Percentiles rank a stretch among this genome's conserved stretches.
phyloP scores from a whole-genome alignment of 2,113 vertebrate species.

The Nibea albiflora region DNA sequence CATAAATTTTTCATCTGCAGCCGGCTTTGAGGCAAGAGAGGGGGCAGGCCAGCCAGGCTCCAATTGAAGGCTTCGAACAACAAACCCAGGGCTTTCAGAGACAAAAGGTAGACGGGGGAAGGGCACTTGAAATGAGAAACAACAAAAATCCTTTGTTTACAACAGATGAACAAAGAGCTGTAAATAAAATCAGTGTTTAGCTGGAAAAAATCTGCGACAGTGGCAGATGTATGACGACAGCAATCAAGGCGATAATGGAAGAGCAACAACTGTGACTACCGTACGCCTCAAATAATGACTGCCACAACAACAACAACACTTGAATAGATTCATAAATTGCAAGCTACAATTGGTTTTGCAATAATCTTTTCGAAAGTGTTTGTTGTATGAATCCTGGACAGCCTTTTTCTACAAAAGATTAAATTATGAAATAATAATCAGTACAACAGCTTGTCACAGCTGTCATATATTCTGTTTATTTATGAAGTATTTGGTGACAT shows the following conservation, averaged over 20 bases:
- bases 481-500: not conserved
- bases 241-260: constrained; percentile 22
- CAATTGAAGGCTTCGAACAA: constrained; percentile 74
- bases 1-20: constrained; percentile 87
- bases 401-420: not conserved
- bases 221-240: constrained; percentile 32
- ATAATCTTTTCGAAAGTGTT: not conserved
- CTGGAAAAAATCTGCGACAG: constrained; percentile 3
- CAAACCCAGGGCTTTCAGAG: constrained; percentile 76
- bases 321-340: not conserved
- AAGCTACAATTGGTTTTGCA: constrained; percentile 5
- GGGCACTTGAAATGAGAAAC: constrained; percentile 67
- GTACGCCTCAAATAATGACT: not conserved
- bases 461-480: not conserved
- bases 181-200: constrained; percentile 51
- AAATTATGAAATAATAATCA: not conserved
- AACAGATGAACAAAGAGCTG: constrained; percentile 67
- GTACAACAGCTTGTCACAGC: not conserved
- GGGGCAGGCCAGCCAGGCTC: constrained; percentile 65
- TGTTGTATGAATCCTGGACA: not conserved
- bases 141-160: constrained; percentile 79
- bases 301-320: constrained; percentile 6
- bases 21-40: constrained; percentile 81
- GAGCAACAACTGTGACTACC: constrained; percentile 27
- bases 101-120: constrained; percentile 69